Evolutionary conservation across 2,888 invertebrate species (phyloP).

Genomic region (Chloroclystis v-ata): DNA sequence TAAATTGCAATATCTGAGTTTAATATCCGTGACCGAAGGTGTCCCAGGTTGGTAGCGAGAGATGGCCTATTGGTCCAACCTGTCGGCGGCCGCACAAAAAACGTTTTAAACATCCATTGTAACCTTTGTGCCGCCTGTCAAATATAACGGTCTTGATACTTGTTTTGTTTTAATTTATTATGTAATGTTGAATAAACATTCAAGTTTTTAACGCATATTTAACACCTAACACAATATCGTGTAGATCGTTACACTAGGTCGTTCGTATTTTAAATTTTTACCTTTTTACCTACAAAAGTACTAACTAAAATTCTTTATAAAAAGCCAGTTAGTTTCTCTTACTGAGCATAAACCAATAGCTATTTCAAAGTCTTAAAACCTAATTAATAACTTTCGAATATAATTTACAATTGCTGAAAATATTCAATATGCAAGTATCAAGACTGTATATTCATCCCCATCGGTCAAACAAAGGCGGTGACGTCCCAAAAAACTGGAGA

Average conservation of each 20-base stretch:
- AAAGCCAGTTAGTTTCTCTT: too few species aligned
- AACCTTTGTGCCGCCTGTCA: slow-evolving; percentile 38
- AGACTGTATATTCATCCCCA: slow-evolving; percentile 19
- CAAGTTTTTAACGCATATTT: too few species aligned
- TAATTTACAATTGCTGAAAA: too few species aligned
- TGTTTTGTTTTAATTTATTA: not conserved
- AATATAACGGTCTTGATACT: slow-evolving; percentile 30
- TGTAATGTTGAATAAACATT: too few species aligned
- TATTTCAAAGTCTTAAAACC: too few species aligned
- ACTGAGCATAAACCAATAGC: too few species aligned
- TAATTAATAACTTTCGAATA: too few species aligned
- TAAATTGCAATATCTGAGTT: not conserved
- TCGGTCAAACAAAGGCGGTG: slow-evolving; percentile 53
- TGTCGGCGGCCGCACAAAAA: slow-evolving; percentile 39
- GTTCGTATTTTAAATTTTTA: too few species aligned
- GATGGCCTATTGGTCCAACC: not conserved
- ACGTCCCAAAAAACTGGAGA: slow-evolving; percentile 54
- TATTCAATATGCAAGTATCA: slow-evolving; percentile 23
- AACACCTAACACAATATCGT: too few species aligned
- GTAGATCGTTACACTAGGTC: too few species aligned
- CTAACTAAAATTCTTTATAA: too few species aligned
- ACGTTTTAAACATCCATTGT: slow-evolving; percentile 52
- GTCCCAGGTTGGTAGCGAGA: not conserved
- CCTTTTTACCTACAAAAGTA: too few species aligned
- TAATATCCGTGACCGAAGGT: slow-evolving; percentile 40